These are phyloP conservation scores for Apantesis nais DNA, from an alignment of 2,888 invertebrate species.

Conservation along the genomic window DNA sequence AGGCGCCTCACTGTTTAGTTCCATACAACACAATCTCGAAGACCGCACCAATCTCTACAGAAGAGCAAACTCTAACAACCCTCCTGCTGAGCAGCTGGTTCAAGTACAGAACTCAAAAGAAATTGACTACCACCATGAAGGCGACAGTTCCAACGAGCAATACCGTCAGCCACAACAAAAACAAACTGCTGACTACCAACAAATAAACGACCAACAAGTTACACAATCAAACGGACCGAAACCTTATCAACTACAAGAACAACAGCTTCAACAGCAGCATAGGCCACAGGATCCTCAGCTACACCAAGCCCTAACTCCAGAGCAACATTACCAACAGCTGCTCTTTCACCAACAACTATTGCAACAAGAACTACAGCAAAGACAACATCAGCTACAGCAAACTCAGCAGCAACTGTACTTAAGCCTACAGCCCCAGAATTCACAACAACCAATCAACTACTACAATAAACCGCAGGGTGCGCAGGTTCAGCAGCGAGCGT, in stretches of 20 bases:
- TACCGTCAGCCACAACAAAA: conserved; percentile 8
- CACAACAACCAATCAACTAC: conserved; percentile 27
- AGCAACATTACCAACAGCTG: conserved; percentile 43
- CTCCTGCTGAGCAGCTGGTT: conserved; percentile 59
- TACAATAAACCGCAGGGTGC: conserved; percentile 36
- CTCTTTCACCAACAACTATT: conserved; percentile 41
- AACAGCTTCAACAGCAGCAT: conserved; percentile 21
- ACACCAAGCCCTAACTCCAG: conserved; percentile 19
- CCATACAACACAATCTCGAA: conserved; percentile 53
- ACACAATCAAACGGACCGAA: conserved; percentile 15
- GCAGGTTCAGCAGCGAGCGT: conserved; percentile 34
- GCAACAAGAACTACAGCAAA: conserved; percentile 48
- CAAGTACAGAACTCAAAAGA: conserved; percentile 53
- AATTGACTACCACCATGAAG: conserved; percentile 44
- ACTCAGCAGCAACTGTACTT: conserved; percentile 43
- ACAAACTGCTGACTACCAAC: conserved; percentile 6
- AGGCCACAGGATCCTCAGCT: conserved; percentile 27
- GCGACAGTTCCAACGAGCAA: conserved; percentile 10
- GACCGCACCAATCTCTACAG: conserved; percentile 68
- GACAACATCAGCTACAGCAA: conserved; percentile 41
- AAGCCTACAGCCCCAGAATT: conserved; percentile 35
- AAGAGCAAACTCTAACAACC: conserved; percentile 65
- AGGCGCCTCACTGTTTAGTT: conserved; percentile 60
- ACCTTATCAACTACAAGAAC: conserved; percentile 37
- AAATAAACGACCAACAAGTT: conserved; percentile 6